Conservation (phyloP, 2,113 vertebrate genomes). For the Rutilus rutilus region DNA sequence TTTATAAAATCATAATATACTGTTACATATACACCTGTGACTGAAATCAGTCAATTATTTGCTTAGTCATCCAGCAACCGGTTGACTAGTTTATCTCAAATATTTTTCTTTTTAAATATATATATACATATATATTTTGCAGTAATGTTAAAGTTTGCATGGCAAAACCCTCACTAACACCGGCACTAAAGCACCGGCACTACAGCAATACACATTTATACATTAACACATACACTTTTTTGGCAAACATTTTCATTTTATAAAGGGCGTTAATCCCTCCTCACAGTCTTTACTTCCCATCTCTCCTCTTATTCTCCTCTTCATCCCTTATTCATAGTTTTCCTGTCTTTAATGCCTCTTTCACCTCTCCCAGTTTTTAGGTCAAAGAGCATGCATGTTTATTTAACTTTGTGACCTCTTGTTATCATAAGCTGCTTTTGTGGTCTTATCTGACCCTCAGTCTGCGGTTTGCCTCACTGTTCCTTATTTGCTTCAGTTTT, state of each 20-base stretch:
- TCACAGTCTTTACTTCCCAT: slow-evolving; percentile 1
- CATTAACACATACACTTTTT: not conserved
- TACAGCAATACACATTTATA: not conserved
- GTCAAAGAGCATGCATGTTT: slow-evolving; percentile 33
- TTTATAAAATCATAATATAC: not conserved
- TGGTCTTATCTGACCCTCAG: slow-evolving; percentile 26
- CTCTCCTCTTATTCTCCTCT: not conserved
- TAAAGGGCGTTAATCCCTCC: not conserved
- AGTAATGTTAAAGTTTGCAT: not conserved
- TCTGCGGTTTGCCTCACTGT: not conserved
- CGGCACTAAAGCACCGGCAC: no score
- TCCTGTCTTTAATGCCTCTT: slow-evolving; percentile 55
- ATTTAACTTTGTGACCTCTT: slow-evolving; percentile 30
- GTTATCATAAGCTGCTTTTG: slow-evolving; percentile 33
- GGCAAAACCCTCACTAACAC: not conserved
- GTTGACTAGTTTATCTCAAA: not conserved
- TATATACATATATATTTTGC: not conserved
- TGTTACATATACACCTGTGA: not conserved
- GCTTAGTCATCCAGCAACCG: not conserved
- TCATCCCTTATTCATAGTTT: slow-evolving; percentile 52
- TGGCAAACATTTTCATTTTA: not conserved
- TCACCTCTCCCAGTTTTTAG: slow-evolving; percentile 28
- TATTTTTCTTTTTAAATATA: no score
- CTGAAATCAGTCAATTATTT: not conserved
- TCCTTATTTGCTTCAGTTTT: not conserved